These are phyloP conservation scores for Takifugu rubripes DNA, from an alignment of 2,797 vertebrate genomes.

Conservation along the genomic window DNA sequence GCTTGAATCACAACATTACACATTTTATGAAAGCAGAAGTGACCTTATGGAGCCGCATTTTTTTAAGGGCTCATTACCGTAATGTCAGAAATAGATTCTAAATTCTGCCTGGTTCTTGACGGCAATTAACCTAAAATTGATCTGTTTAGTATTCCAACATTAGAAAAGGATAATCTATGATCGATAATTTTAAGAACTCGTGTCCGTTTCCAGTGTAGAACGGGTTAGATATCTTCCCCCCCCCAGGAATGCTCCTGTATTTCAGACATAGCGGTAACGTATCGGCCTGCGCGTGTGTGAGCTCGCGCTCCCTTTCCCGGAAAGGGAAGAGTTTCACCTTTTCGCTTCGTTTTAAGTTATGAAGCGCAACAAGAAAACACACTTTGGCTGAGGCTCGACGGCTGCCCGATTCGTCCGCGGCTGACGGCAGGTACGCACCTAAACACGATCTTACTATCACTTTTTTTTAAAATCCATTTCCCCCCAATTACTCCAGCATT, in stretches of 20 bases:
- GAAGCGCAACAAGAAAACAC: slow-evolving; percentile 16
- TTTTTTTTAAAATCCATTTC: too few relatives aligned
- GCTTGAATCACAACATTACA: too few relatives aligned
- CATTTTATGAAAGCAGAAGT: background rate
- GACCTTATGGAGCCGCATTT: background rate
- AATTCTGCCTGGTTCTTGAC: background rate
- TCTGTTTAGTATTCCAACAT: background rate
- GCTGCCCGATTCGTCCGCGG: slow-evolving; percentile 10
- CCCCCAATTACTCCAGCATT: too few relatives aligned
- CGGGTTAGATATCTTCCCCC: rapidly evolving
- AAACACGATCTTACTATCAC: background rate
- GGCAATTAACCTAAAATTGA: rapidly evolving
- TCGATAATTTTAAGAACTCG: too few relatives aligned
- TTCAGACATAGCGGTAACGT: slow-evolving; percentile 27
- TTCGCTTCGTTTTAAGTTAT: slow-evolving; percentile 5
- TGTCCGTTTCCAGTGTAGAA: rapidly evolving
- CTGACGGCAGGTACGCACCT: slow-evolving; percentile 46
- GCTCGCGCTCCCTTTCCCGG: slow-evolving; percentile 53
- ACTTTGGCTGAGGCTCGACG: slow-evolving; percentile 8
- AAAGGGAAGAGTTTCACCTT: slow-evolving; percentile 42
- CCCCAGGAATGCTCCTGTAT: background rate
- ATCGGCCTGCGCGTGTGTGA: slow-evolving; percentile 5
- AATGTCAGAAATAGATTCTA: background rate
- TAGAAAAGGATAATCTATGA: background rate
- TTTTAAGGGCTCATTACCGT: background rate